Base-by-base conservation (phyloP, 2,113 vertebrate genomes). In the Furnarius figulus region DNA sequence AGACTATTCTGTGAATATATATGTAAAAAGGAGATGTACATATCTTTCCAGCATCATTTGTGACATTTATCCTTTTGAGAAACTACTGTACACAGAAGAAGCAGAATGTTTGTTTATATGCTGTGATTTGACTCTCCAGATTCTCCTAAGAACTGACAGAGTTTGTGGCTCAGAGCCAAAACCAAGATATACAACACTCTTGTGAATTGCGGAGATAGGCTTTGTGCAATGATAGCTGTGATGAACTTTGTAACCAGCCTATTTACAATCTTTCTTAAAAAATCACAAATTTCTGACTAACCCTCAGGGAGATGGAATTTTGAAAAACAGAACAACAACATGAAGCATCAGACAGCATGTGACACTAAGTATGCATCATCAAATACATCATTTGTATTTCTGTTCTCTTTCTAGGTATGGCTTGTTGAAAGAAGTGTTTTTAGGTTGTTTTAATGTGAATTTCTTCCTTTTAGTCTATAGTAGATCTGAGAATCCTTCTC, bases 31-130 rank as follows among this genome's bases (percentile, higher is more conserved):
- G 19, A 79, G 35, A 86, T 19, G 9, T 77, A 52, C 42, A 3
- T 40, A 59, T 23, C 25, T 88, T 76, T 94, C n/a, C 33, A 47
- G 52, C 31, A 31, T 62, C 9, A 55, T 39, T 62, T 88, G 53
- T 93, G 79, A 74, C 71, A 72, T 85, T 77, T 75, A 33, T 81
- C 33, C 18, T 91, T 94, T 81, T 85, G 61, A 89, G 73, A 94
- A 96, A 91, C 27, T 94, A 70, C 74, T 66, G 55, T 75, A 75
- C 44, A 46, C 13, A 37, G 58, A 83, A 73, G 42, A 47, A 94
- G 14, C 37, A 91, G 77, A 85, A 72, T 73, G 50, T 93, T 96
- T 95, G 59, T 81, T 96, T 89, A 27, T 35, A 49, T 70, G 67
- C 42, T 79, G 24, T 73, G 62, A 89, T 85, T 70, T 89, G 56